These are phyloP conservation scores for Eupithecia insigniata DNA, from an alignment of 2,888 invertebrate genomes.

Conservation along the genomic window DNA sequence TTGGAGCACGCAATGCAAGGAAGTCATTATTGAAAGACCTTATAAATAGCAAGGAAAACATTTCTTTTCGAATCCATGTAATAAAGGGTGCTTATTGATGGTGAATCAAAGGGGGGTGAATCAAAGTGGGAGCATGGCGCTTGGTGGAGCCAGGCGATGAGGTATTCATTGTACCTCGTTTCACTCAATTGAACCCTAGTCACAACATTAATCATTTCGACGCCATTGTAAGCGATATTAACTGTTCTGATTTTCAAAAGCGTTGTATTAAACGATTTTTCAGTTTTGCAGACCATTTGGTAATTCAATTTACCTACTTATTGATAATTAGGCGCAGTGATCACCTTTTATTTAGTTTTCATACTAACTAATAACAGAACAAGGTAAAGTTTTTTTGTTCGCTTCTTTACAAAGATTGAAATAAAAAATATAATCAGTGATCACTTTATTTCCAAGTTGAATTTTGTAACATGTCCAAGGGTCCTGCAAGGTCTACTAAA, in stretches of 20 bases:
- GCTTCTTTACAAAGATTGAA: too few relatives aligned
- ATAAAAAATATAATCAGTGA: too few relatives aligned
- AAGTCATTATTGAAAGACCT: slow-evolving; percentile 67
- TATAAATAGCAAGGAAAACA: slow-evolving; percentile 48
- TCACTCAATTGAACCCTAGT: slow-evolving; percentile 58
- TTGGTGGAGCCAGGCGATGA: slow-evolving; percentile 35
- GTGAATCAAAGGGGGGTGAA: slow-evolving; percentile 35
- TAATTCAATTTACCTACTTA: not conserved
- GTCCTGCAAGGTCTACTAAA: too few relatives aligned
- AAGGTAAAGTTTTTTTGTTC: too few relatives aligned
- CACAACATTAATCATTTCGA: slow-evolving; percentile 63
- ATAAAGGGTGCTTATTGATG: slow-evolving; percentile 55
- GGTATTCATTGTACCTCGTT: slow-evolving; percentile 56
- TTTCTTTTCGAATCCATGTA: slow-evolving; percentile 62
- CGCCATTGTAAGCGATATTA: slow-evolving; percentile 54
- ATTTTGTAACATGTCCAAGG: too few relatives aligned
- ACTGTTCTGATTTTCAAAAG: slow-evolving; percentile 43
- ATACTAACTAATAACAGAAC: too few relatives aligned
- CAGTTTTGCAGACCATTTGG: slow-evolving; percentile 6
- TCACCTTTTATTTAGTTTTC: not conserved
- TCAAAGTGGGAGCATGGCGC: slow-evolving; percentile 25
- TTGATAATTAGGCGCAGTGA: not conserved
- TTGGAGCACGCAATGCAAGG: slow-evolving; percentile 56
- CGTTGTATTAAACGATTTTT: slow-evolving; percentile 2
- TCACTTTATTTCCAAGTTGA: too few relatives aligned